phyloP scores from a whole-genome alignment of 2,888 invertebrate species.

The Urechis unicinctus region DNA sequence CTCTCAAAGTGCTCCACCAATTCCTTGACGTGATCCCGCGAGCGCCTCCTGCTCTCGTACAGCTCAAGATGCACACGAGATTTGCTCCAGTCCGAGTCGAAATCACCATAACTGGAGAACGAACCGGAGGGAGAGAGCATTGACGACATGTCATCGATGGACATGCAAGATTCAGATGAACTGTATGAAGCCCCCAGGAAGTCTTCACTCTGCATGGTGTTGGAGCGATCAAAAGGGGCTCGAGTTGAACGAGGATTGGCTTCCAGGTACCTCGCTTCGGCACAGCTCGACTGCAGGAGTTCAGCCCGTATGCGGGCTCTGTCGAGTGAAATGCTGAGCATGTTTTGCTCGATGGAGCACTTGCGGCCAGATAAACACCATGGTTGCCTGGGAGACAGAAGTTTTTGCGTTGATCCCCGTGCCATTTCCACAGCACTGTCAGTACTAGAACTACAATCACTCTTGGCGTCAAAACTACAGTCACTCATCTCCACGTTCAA shows the following conservation, averaged over 20 bases:
- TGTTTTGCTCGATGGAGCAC: not conserved
- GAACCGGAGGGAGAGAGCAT: conserved; percentile 20
- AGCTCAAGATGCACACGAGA: conserved; percentile 7
- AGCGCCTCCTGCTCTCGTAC: conserved; percentile 12
- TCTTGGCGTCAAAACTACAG: conserved; percentile 12
- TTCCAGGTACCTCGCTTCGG: not conserved
- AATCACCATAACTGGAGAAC: conserved; percentile 17
- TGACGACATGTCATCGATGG: conserved; percentile 19
- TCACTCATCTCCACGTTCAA: not conserved
- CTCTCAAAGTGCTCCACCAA: conserved; percentile 20
- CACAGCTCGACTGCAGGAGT: no score
- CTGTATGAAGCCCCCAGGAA: conserved; percentile 16
- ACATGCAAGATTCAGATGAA: conserved; percentile 21
- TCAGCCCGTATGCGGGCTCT: not conserved
- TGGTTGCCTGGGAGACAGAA: not conserved
- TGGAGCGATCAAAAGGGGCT: not conserved
- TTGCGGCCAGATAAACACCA: not conserved
- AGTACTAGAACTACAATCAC: conserved; percentile 17
- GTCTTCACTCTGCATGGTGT: not conserved
- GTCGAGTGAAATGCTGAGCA: not conserved
- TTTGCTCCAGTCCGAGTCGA: conserved; percentile 9
- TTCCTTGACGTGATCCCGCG: conserved; percentile 22
- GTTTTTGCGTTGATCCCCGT: not conserved
- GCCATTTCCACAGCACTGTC: conserved; percentile 22
- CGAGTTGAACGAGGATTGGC: no score